A percentile compares a stretch with the other conserved stretches of the same genome.
These are phyloP conservation scores for Melanotaenia maccullochi DNA, from an alignment of 2,797 vertebrate genomes.

Conservation along the genomic window DNA sequence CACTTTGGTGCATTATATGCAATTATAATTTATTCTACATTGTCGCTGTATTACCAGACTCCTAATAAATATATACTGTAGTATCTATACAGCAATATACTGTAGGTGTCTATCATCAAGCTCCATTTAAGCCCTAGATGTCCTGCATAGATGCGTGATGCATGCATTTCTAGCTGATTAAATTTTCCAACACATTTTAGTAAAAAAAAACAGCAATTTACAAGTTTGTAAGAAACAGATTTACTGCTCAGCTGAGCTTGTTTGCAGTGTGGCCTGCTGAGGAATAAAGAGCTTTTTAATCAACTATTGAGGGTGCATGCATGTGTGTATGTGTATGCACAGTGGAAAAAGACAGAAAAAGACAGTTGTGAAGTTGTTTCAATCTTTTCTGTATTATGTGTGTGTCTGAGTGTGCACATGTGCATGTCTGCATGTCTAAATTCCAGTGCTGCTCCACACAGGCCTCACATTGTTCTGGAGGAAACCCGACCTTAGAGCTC, in stretches of 20 bases:
- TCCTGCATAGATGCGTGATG: background rate
- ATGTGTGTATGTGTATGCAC: conserved; percentile 16
- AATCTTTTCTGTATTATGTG: conserved; percentile 35
- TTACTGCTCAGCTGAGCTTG: conserved; percentile 44
- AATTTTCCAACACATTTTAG: conserved; percentile 17
- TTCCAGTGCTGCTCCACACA: conserved; percentile 79
- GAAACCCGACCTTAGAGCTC: conserved; percentile 80
- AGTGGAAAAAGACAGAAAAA: conserved; percentile 51
- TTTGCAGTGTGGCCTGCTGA: conserved; percentile 36
- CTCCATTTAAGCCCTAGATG: background rate
- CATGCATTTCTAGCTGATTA: background rate
- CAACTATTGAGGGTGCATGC: conserved; percentile 13
- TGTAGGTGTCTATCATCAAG: background rate
- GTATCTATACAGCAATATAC: background rate
- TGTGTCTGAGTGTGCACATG: conserved; percentile 36
- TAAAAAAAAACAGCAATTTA: conserved; percentile 21
- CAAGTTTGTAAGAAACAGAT: conserved; percentile 36
- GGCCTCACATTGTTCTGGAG: conserved; percentile 82
- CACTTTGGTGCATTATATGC: background rate
- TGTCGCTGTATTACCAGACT: background rate
- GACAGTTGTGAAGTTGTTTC: conserved; percentile 49
- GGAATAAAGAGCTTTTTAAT: conserved; percentile 58
- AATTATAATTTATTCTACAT: background rate
- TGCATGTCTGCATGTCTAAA: conserved; percentile 65
- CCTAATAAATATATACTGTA: background rate